phyloP scores from a whole-genome alignment of 2,888 invertebrate species.

The Xanthorhoe spadicearia region DNA sequence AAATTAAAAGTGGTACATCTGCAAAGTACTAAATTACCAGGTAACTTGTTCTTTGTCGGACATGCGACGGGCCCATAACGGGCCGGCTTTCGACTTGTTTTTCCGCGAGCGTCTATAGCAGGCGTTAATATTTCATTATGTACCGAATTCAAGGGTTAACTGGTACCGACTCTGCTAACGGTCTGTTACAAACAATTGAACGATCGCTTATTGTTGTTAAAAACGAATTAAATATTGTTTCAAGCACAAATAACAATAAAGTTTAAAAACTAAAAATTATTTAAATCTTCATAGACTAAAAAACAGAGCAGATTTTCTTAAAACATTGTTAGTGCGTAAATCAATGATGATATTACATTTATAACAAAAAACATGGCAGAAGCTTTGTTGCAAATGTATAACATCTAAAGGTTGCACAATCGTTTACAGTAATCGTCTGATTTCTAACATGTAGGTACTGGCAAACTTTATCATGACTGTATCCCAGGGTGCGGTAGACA shows the following conservation, averaged over 20 bases:
- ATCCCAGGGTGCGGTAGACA: too few species aligned
- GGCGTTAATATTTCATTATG: constrained; percentile 82
- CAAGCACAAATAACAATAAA: background rate
- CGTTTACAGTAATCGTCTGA: too few species aligned
- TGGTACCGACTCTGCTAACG: constrained; percentile 63
- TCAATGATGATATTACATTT: too few species aligned
- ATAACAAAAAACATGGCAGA: too few species aligned
- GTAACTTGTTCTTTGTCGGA: constrained; percentile 67
- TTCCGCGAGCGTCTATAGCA: constrained; percentile 80
- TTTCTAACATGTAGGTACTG: too few species aligned
- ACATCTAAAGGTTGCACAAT: too few species aligned
- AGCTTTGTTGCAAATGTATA: too few species aligned
- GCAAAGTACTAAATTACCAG: constrained; percentile 42
- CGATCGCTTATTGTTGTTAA: constrained; percentile 54
- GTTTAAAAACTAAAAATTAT: too few species aligned
- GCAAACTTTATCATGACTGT: too few species aligned
- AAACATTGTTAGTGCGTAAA: too few species aligned
- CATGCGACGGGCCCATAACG: constrained; percentile 81
- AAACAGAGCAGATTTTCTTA: too few species aligned
- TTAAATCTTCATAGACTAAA: too few species aligned
- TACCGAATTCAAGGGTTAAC: constrained; percentile 82
- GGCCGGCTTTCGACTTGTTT: constrained; percentile 83
- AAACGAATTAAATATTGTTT: constrained; percentile 4
- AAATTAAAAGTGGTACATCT: constrained; percentile 35
- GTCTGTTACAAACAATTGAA: constrained; percentile 63